Percentiles rank a stretch among this genome's conserved stretches.
Evolutionary conservation across 2,797 vertebrate species (phyloP).

Genomic region (Cyprinella venusta): DNA sequence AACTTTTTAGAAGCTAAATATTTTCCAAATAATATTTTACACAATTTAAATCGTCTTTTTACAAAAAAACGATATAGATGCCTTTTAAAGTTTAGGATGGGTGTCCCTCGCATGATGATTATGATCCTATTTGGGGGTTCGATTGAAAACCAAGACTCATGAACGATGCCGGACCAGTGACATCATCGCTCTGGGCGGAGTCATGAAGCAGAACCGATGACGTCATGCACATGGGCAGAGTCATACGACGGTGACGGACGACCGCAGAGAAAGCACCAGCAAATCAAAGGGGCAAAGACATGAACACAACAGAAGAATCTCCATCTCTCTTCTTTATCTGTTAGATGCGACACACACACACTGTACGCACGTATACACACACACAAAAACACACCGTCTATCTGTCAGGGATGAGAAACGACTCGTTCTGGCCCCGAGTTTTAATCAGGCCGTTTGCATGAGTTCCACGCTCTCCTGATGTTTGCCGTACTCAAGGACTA

Average conservation of each 20-base stretch:
- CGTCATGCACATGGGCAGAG: conserved; percentile 48
- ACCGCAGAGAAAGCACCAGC: conserved; percentile 64
- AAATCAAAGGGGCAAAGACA: conserved; percentile 42
- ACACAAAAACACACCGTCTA: conserved; percentile 35
- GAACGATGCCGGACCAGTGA: neutral
- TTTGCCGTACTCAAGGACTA: conserved; percentile 67
- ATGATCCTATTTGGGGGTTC: no score
- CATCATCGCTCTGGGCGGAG: neutral
- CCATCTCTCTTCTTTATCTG: conserved; percentile 52
- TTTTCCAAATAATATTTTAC: no score
- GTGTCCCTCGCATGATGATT: no score
- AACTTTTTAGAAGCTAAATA: no score
- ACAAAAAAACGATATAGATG: no score
- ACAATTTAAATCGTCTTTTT: no score
- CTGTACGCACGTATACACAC: neutral
- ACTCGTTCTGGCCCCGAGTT: conserved; percentile 37
- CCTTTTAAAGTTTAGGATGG: no score
- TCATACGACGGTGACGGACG: conserved; percentile 68
- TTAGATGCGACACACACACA: conserved; percentile 36
- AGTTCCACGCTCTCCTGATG: conserved; percentile 58
- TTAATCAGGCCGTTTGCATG: conserved; percentile 56
- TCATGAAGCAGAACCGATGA: neutral
- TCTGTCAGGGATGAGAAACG: conserved; percentile 30
- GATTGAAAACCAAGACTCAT: no score
- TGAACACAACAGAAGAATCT: conserved; percentile 25